Conservation (phyloP, 92 coral and sea anemone genomes). For the Meandrina meandrites region DNA sequence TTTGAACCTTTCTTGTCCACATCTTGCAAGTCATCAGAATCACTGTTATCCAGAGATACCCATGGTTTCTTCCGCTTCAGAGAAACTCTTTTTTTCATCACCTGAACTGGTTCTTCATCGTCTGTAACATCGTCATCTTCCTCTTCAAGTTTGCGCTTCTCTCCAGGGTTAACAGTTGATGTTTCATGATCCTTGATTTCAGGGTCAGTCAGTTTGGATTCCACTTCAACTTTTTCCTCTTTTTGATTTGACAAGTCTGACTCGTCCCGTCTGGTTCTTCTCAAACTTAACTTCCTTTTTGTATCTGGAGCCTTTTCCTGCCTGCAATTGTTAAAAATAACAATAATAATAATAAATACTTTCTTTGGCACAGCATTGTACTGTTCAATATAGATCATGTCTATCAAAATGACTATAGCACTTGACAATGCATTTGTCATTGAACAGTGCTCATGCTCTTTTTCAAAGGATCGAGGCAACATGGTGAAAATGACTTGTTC, state of each 20-base stretch:
- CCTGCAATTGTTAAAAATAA: conserved; percentile 4
- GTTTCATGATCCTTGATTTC: background rate
- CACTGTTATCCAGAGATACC: background rate
- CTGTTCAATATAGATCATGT: background rate
- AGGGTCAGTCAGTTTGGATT: background rate
- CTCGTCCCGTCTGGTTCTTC: conserved; percentile 15
- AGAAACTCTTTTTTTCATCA: background rate
- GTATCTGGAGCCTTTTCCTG: background rate
- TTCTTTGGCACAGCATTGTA: background rate
- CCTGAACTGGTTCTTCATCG: conserved; percentile 11
- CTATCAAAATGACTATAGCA: too few species aligned
- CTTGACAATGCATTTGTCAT: too few species aligned
- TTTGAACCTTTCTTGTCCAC: background rate
- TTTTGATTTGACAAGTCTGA: background rate
- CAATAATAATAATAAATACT: too few species aligned
- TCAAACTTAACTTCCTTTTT: conserved; percentile 13
- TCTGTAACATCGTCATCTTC: conserved; percentile 25
- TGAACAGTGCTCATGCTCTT: too few species aligned
- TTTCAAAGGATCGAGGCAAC: too few species aligned
- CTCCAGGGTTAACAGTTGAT: background rate
- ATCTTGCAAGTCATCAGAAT: conserved; percentile 10
- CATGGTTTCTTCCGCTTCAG: conserved; percentile 23
- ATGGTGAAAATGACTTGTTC: too few species aligned
- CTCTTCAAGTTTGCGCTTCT: conserved; percentile 23
- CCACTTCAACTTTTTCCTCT: background rate